Evolutionary conservation across 2,888 invertebrate species (phyloP), one percentile per base, ranked within the genome.

Genomic region (Amphipoea oculea): DNA sequence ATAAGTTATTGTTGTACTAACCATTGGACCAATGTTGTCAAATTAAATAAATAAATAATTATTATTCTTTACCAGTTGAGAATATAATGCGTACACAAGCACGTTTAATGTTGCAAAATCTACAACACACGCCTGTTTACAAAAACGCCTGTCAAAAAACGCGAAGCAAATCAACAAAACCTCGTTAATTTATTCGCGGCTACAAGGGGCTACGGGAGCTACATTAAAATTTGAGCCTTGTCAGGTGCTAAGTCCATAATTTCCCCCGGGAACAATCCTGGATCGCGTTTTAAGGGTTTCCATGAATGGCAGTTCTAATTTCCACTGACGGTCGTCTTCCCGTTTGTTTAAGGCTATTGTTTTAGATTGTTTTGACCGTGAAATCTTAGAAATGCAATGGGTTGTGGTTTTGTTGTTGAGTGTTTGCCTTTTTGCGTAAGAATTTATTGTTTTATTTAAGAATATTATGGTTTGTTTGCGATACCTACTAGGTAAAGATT

Each of bases 231-330:
- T 96, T 96, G 96, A 95, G 94, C 95, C 95, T 94, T 94, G 96
- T 96, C 96, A 96, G 97, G 96, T 96, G 96, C 92, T 96, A 96
- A 97, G 96, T 96, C 96, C 96, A 96, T 97, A 96, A 97, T 97
- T 97, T 97, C 97, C 96, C 97, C 62, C 57, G 96, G 95, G 96
- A 93, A 94, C 96, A 94, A 96, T 96, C 92, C 93, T 89, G 95
- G 92, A 96, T 95, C 92, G 93, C 94, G 93, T 96, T 96, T 96
- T 96, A 96, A 96, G 96, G 96, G 96, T 95, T 94, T 95, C 93
- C 93, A 94, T 94, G 95, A 95, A 95, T 94, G 92, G 92, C 90
- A 94, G 92, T 92, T 94, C 95, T 95, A 96, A 96, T 96, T 96
- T 95, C 93, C 91, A 91, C 91, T 91, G 93, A 90, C 91, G 89